Evolutionary conservation across 1,140 invertebrate species (phyloP), one percentile per base, ranked within the genome.

Genomic region (Druon quercuslanigerum): DNA sequence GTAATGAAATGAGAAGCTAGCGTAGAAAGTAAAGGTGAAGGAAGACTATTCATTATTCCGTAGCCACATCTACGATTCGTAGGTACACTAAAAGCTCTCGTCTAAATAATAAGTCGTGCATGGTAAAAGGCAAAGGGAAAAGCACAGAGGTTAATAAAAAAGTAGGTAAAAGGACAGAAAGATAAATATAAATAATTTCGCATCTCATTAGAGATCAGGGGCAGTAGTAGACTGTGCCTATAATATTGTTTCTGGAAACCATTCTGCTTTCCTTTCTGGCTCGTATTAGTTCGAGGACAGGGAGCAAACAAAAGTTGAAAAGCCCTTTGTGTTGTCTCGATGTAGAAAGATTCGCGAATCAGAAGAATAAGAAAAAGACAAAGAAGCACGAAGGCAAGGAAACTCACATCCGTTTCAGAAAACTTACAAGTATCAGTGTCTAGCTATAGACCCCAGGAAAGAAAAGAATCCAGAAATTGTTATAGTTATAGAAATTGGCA

Each of bases 121-220:
- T 13, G 25, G 33, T 40, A 8, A 25, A 66, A 33, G 25, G 12
- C 16, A 46, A 60, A 66, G 25, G 25, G 25, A 46, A 66, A 66
- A 66, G n/a, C 17, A 66, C 8, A 46, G 1, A 13, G 16, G 16
- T 14, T 40, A 9, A n/a, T 16, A 16, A 7, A 66, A 66, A 40
- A 66, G 60, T 40, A 9, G 60, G 6, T 14, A 4, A n/a, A 66
- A 16, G 25, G 13, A 40, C 60, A 66, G 25, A 25, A 66, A 40
- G 33, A 66, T 66, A 16, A 66, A 33, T 66, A 33, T 66, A 66
- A 66, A 66, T 66, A 40, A 46, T 40, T 66, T 66, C 60, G 25
- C 60, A 66, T 66, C 60, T 66, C 60, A 66, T 66, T 66, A 66
- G n/a, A 66, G 13, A 66, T 40, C 60, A 66, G 60, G 25, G 60